phyloP scores from a whole-genome alignment of 2,113 vertebrate genomes.

The Okapia johnstoni region DNA sequence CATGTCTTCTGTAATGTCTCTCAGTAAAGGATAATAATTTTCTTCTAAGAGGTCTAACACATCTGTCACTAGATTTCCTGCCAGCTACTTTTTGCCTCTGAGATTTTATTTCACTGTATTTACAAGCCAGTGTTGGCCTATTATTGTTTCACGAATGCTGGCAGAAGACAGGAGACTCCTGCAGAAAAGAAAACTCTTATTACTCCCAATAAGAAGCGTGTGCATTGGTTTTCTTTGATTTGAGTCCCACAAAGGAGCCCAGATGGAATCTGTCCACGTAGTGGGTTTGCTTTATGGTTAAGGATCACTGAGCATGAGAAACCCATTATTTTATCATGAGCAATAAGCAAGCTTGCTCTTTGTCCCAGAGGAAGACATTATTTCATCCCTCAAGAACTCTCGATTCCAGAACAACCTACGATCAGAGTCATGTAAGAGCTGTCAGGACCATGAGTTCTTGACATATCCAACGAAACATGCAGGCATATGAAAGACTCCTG shows the following conservation, averaged over 20 bases:
- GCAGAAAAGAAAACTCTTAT: background rate
- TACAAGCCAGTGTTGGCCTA: background rate
- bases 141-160: background rate
- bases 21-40: background rate
- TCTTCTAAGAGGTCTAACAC: background rate
- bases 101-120: conserved; percentile 11
- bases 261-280: background rate
- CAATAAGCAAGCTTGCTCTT: background rate
- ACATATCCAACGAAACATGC: background rate
- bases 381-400: background rate
- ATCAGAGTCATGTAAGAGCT: background rate
- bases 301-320: background rate
- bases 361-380: background rate
- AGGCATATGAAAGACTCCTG: background rate
- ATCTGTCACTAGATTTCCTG: conserved; percentile 22
- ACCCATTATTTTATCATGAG: background rate
- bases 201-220: background rate
- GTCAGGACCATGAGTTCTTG: background rate
- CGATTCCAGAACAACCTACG: background rate
- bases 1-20: background rate
- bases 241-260: background rate
- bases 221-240: background rate
- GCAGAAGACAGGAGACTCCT: background rate
- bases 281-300: background rate
- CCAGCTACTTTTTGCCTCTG: background rate